Evolutionary conservation across 30 jellyfish, hydroid and myxozoan genomes (phyloP), one percentile per base, ranked within the genome.

Genomic region (Turritopsis rubra): DNA sequence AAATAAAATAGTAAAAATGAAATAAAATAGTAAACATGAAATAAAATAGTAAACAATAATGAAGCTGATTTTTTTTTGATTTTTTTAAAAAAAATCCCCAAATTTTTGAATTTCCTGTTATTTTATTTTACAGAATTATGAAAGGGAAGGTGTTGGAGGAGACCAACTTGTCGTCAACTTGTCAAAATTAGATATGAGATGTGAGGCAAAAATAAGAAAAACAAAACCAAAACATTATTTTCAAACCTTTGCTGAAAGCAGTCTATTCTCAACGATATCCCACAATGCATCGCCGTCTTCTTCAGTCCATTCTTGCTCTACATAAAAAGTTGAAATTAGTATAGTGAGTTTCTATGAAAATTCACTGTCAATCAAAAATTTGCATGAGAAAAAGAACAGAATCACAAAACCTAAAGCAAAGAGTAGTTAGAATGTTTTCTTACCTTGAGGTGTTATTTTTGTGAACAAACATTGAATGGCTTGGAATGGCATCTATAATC

Each of bases 391-490:
- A n/a, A n/a, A n/a, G n/a, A n/a, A n/a, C n/a, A n/a, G n/a, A n/a
- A n/a, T 25, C 1, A 72, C 24, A 18, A n/a, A 25, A 72, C 24
- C 80, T 29, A 72, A 25, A 19, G 24, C 24, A 72, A 72, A 19
- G 28, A 19, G 24, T 72, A 25, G 24, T 28, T 9, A 79, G 52
- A 21, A 80, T 21, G 24, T 60, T 60, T 60, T 21, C 73, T 28
- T 29, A 91, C 97, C 93, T 66, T 28, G 54, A 21, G 96, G 97
- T 0, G 90, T 76, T 53, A 91, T 65, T 41, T 87, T 85, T 7
- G 72, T 84, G 80, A 87, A 86, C 5, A 90, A 72, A 84, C 97
- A 91, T 53, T 91, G 90, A 29, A 91, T 87, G 52, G 97, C 97
- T 83, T 91, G 97, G 41, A 80, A 83, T 21, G 96, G 97, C 28